A percentile compares a stretch with the other conserved stretches of the same genome.
These are phyloP conservation scores for Rhinopomastus cyanomelas DNA, from an alignment of 2,113 vertebrate species.

Conservation along the genomic window DNA sequence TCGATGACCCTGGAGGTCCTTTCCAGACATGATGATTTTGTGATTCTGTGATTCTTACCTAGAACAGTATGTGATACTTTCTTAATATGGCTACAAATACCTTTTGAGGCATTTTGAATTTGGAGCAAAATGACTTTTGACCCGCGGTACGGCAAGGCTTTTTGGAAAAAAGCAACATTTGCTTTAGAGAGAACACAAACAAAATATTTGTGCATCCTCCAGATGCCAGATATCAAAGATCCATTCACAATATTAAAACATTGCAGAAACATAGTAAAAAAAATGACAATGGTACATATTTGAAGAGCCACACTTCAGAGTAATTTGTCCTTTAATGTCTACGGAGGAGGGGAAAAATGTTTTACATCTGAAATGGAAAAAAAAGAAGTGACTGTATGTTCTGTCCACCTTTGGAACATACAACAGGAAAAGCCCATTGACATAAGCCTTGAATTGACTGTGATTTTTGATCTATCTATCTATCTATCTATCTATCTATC, in stretches of 20 bases:
- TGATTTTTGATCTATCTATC: not conserved
- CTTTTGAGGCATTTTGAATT: not conserved
- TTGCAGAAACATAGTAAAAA: constrained; percentile 21
- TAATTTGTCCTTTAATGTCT: not conserved
- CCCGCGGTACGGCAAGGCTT: not conserved
- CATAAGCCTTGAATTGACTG: not conserved
- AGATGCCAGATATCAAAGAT: constrained; percentile 1
- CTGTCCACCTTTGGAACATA: not conserved
- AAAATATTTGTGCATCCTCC: not conserved
- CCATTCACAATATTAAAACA: not conserved
- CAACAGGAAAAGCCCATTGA: not conserved
- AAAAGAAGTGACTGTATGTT: not conserved
- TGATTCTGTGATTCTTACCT: too few relatives aligned
- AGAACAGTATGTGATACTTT: not conserved
- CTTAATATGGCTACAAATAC: not conserved
- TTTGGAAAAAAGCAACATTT: not conserved
- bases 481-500: not conserved
- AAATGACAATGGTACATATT: not conserved
- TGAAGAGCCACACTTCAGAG: not conserved
- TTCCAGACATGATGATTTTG: too few relatives aligned
- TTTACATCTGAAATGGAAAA: not conserved
- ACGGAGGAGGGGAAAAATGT: not conserved
- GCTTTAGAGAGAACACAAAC: not conserved
- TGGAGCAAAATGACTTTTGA: not conserved
- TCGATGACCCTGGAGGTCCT: too few relatives aligned